Percentiles rank a stretch among this genome's conserved stretches.
Evolutionary conservation across 2,888 invertebrate species (phyloP).

Genomic region (Gastracanthus pulcherrimus): DNA sequence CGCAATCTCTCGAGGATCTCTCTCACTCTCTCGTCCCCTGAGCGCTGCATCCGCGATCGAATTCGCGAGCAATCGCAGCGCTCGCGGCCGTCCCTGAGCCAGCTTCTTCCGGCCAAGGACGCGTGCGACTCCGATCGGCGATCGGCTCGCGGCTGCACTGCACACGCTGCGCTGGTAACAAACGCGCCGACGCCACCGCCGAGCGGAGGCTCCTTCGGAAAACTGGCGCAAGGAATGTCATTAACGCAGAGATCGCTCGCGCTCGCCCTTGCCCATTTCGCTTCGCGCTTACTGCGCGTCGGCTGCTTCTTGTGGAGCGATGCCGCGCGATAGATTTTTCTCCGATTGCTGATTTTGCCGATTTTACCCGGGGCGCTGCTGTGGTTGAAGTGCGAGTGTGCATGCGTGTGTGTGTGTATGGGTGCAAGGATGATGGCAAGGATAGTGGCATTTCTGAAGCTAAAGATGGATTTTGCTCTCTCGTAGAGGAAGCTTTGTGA

Average conservation of each 20-base stretch:
- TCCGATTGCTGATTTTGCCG: slow-evolving; percentile 2
- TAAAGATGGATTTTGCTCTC: slow-evolving; percentile 5
- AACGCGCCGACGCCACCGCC: not conserved
- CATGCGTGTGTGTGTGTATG: not conserved
- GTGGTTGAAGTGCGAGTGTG: too few species aligned
- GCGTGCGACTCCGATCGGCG: not conserved
- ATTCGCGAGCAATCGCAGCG: slow-evolving; percentile 59
- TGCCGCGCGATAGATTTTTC: too few species aligned
- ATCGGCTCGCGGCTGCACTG: too few species aligned
- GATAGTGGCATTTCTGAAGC: slow-evolving; percentile 14
- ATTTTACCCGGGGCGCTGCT: too few species aligned
- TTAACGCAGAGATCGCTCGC: slow-evolving; percentile 61
- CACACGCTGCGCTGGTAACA: too few species aligned
- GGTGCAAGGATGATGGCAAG: slow-evolving; percentile 40
- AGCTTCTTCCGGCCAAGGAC: not conserved
- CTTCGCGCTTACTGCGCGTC: too few species aligned
- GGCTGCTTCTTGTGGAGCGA: too few species aligned
- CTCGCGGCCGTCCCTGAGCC: not conserved
- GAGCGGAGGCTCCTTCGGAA: slow-evolving; percentile 23
- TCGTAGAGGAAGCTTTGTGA: too few species aligned
- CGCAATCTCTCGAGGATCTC: slow-evolving; percentile 61
- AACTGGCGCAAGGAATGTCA: slow-evolving; percentile 68
- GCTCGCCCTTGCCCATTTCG: not conserved
- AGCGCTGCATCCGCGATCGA: slow-evolving; percentile 64
- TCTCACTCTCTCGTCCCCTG: slow-evolving; percentile 50